phyloP scores from a whole-genome alignment of 2,888 invertebrate genomes.

The Tyria jacobaeae region DNA sequence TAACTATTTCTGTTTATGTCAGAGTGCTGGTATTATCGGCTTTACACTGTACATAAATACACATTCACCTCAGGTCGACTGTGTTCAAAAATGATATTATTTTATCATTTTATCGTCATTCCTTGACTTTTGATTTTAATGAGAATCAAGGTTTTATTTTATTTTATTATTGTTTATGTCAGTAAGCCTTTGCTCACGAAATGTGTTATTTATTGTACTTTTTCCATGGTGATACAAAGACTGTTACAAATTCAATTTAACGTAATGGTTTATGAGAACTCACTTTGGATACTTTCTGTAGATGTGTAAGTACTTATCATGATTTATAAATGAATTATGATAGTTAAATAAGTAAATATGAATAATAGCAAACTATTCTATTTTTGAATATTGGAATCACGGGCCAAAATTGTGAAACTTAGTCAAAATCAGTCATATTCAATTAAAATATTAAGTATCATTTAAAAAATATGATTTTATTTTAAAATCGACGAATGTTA shows the following conservation, averaged over 20 bases:
- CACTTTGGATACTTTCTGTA: slow-evolving; percentile 50
- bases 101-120: slow-evolving; percentile 62
- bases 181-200: slow-evolving; percentile 75
- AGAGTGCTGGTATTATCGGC: slow-evolving; percentile 23
- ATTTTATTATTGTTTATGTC: slow-evolving; percentile 53
- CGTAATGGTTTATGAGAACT: slow-evolving; percentile 57
- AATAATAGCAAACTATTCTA: slow-evolving; percentile 54
- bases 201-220: slow-evolving; percentile 75
- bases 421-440: slow-evolving; percentile 80
- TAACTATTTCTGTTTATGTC: slow-evolving; percentile 26
- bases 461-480: slow-evolving; percentile 50
- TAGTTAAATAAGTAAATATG: slow-evolving; percentile 51
- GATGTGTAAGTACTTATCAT: slow-evolving; percentile 67
- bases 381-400: slow-evolving; percentile 74
- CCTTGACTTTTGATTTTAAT: slow-evolving; percentile 61
- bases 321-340: slow-evolving; percentile 61
- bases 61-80: slow-evolving; percentile 38
- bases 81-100: slow-evolving; percentile 44
- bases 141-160: slow-evolving; percentile 53
- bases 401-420: slow-evolving; percentile 82
- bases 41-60: slow-evolving; percentile 45
- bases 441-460: slow-evolving; percentile 55
- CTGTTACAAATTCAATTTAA: slow-evolving; percentile 57
- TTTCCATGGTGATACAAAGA: slow-evolving; percentile 64
- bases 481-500: slow-evolving; percentile 40